These are phyloP conservation scores for Heteractis magnifica DNA, from an alignment of 92 coral and sea anemone genomes.

Conservation along the genomic window DNA sequence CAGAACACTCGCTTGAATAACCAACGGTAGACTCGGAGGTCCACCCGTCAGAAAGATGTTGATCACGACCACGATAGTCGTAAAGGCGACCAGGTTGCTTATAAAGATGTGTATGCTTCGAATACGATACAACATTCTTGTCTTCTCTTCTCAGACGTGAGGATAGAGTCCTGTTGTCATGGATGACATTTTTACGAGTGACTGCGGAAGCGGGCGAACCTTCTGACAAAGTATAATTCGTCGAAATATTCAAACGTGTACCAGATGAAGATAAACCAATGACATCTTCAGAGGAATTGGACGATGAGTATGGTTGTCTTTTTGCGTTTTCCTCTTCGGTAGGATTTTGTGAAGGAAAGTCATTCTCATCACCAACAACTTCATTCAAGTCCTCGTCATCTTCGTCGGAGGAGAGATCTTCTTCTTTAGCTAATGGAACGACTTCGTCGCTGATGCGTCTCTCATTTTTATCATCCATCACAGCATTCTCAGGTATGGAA, in stretches of 20 bases:
- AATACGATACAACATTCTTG: not conserved
- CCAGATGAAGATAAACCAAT: not conserved
- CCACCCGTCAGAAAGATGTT: slow-evolving; percentile 18
- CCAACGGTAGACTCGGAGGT: slow-evolving; percentile 23
- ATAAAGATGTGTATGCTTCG: not conserved
- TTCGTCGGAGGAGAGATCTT: slow-evolving; percentile 30
- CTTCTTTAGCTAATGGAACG: slow-evolving; percentile 47
- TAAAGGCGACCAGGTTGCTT: not conserved
- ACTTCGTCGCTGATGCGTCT: not conserved
- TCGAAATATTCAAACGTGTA: not conserved
- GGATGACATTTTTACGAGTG: not conserved
- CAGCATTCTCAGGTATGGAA: slow-evolving; percentile 42
- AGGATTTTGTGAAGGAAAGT: not conserved
- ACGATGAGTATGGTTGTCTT: not conserved
- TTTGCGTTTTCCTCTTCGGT: not conserved
- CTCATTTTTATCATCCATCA: slow-evolving; percentile 21
- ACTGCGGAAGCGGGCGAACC: not conserved
- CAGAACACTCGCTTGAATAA: slow-evolving; percentile 16
- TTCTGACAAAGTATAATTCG: not conserved
- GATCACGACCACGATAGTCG: slow-evolving; percentile 1
- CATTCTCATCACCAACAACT: not conserved
- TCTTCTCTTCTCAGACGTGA: not conserved
- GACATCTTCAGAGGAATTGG: not conserved
- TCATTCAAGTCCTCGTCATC: not conserved
- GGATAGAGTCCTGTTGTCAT: not conserved